phyloP scores from a whole-genome alignment of 2,113 vertebrate species.

The Sturnira hondurensis region DNA sequence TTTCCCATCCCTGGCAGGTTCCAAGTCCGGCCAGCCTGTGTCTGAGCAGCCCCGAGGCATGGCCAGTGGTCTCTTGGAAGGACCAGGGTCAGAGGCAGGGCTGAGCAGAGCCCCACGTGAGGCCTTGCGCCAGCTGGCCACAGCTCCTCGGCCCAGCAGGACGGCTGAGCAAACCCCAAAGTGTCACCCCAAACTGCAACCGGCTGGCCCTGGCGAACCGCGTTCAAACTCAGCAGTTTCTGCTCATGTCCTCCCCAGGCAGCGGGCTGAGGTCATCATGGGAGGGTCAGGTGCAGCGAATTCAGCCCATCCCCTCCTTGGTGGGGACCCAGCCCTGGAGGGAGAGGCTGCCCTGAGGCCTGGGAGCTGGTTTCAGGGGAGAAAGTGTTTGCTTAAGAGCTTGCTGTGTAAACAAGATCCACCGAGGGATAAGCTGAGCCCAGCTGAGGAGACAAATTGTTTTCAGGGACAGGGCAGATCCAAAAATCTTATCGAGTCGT shows the following conservation, averaged over 20 bases:
- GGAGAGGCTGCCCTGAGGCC: not conserved
- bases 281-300: not conserved
- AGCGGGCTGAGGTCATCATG: not conserved
- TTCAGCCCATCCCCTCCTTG: not conserved
- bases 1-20: not conserved
- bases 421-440: not conserved
- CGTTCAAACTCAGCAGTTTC: not conserved
- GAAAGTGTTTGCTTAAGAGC: slow-evolving; percentile 45
- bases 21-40: not conserved
- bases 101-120: not conserved
- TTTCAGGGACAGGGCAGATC: slow-evolving; percentile 28
- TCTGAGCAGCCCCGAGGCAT: not conserved
- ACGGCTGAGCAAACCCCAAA: not conserved
- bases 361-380: slow-evolving; percentile 5
- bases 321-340: not conserved
- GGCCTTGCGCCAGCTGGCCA: not conserved
- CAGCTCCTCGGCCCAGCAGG: not conserved
- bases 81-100: not conserved
- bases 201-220: not conserved
- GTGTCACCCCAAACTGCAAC: not conserved
- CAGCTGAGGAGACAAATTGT: slow-evolving; percentile 40
- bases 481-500: not conserved
- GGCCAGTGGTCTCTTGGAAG: not conserved
- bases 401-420: slow-evolving; percentile 62
- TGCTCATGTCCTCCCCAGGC: not conserved